Conservation (phyloP, 2,113 vertebrate species). For the Nicator chloris region DNA sequence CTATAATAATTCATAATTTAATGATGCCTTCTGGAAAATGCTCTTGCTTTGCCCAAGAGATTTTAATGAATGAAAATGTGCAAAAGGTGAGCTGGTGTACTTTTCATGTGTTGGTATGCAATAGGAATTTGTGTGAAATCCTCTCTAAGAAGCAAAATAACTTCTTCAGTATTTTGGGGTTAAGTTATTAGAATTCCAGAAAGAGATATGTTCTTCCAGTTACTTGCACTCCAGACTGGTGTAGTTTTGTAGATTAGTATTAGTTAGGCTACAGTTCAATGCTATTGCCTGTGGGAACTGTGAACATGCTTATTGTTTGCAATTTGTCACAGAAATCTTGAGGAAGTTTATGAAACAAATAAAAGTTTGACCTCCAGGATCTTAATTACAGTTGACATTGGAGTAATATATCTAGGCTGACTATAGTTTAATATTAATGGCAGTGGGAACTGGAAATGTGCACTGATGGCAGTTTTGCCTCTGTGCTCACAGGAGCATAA, state of each 20-base stretch:
- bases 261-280: neutral
- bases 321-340: neutral
- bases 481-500: neutral
- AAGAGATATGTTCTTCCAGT: neutral
- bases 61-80: neutral
- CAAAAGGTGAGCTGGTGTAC: neutral
- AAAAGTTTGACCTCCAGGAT: neutral
- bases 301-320: neutral
- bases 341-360: neutral
- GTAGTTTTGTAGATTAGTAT: neutral
- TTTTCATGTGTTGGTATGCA: neutral
- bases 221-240: neutral
- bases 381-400: neutral
- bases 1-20: neutral
- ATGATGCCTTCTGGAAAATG: neutral
- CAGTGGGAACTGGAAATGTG: neutral
- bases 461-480: neutral
- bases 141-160: neutral
- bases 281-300: neutral
- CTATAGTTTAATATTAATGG: neutral
- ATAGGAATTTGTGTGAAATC: neutral
- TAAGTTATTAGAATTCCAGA: neutral
- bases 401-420: neutral
- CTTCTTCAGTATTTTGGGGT: neutral
- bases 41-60: neutral